Evolutionary conservation across 53 echinoderm and acorn worm genomes (phyloP).

Genomic region (Temnopleurus reevesii): DNA sequence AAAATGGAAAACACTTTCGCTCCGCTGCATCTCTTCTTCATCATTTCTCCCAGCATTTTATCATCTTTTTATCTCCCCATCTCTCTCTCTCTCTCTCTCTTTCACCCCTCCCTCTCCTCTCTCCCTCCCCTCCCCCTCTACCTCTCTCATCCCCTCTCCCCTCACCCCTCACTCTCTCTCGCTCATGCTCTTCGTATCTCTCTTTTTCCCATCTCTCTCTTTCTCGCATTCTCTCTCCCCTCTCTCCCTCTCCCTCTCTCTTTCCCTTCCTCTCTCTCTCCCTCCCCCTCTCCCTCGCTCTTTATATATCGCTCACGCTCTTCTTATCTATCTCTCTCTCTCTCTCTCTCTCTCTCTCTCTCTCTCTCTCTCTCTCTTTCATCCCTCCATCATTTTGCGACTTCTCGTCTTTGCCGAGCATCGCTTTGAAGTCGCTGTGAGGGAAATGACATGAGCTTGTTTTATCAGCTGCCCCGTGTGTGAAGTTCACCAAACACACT

Average conservation of each 20-base stretch:
- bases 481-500: not conserved
- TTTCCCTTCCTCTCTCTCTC: not conserved
- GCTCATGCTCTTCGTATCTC: no score
- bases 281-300: not conserved
- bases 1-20: no score
- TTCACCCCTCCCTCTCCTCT: no score
- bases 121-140: not conserved
- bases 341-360: not conserved
- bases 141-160: not conserved
- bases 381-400: slow-evolving; percentile 3
- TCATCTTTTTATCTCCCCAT: not conserved
- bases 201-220: not conserved
- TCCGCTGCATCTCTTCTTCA: no score
- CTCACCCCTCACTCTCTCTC: no score
- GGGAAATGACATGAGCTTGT: not conserved
- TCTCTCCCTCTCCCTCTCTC: no score
- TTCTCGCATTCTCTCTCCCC: not conserved
- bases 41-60: no score
- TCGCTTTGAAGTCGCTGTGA: slow-evolving; percentile 15
- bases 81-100: not conserved
- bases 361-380: not conserved
- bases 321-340: not conserved
- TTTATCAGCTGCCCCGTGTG: slow-evolving; percentile 31
- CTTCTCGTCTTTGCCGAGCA: not conserved
- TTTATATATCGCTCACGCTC: not conserved